phyloP scores from a whole-genome alignment of 2,797 vertebrate genomes.

The Sebastes minor region DNA sequence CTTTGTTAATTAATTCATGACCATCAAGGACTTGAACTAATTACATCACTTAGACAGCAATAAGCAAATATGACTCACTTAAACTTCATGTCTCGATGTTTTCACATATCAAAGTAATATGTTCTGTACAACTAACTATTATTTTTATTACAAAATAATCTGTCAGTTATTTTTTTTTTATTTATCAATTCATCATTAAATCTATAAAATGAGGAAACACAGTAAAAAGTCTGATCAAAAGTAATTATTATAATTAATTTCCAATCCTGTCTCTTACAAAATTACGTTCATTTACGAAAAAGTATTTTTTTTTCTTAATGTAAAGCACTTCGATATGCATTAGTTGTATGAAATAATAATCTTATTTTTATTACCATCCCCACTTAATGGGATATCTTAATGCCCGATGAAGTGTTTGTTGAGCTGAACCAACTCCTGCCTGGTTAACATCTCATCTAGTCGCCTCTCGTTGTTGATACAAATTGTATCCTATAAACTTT shows the following conservation, averaged over 20 bases:
- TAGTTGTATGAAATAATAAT: slow-evolving; percentile 1
- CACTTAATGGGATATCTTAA: slow-evolving; percentile 13
- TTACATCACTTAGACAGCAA: not conserved
- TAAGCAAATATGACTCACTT: not conserved
- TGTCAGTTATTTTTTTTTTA: not conserved
- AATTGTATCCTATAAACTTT: slow-evolving; percentile 96
- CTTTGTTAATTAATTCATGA: not conserved
- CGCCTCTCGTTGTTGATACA: slow-evolving; percentile 94
- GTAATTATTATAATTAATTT: not conserved
- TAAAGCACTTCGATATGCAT: slow-evolving; percentile 27
- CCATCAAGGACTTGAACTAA: not conserved
- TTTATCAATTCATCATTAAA: not conserved
- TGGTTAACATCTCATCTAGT: slow-evolving; percentile 15
- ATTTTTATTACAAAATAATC: not conserved
- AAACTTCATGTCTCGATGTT: not conserved
- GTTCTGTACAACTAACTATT: not conserved
- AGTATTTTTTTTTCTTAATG: not conserved
- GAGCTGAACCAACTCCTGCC: slow-evolving; percentile 25
- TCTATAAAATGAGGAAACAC: not conserved
- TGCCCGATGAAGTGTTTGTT: slow-evolving; percentile 26
- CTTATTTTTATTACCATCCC: not conserved
- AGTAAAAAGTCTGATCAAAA: not conserved
- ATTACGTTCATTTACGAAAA: not conserved
- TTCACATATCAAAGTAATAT: too few species aligned
- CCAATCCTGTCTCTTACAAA: not conserved